These are phyloP conservation scores for Lycocorax pyrrhopterus DNA, from an alignment of 2,113 vertebrate species.

Conservation along the genomic window DNA sequence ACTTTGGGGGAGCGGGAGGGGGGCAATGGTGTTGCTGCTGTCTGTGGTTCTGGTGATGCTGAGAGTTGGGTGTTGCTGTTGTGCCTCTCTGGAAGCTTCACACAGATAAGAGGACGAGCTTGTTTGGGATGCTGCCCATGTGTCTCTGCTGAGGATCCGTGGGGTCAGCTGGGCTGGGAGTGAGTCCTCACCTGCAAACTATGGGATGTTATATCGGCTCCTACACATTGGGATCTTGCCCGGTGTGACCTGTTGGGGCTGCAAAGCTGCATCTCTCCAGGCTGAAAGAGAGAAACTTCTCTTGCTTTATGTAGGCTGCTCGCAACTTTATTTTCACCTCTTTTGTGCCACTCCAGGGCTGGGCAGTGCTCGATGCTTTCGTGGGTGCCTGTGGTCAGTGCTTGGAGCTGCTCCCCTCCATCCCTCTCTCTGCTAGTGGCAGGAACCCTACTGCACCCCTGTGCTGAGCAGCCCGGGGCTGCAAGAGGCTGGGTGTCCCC, in stretches of 20 bases:
- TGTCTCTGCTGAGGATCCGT: not conserved
- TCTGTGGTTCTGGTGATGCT: not conserved
- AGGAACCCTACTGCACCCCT: not conserved
- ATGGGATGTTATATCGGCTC: not conserved
- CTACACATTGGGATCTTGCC: not conserved
- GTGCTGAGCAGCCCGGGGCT: not conserved
- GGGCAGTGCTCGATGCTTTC: not conserved
- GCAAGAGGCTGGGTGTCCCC: not conserved
- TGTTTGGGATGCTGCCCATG: not conserved
- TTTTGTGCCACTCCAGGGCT: not conserved
- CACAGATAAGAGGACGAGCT: accelerated
- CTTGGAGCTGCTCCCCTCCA: not conserved
- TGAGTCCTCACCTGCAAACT: accelerated
- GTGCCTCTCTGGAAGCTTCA: not conserved
- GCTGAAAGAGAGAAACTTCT: not conserved
- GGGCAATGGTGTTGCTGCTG: not conserved
- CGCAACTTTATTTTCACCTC: not conserved
- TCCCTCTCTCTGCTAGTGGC: not conserved
- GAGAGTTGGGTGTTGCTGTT: not conserved
- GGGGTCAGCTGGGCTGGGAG: not conserved
- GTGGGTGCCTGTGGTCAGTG: not conserved
- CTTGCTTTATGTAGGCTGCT: not conserved
- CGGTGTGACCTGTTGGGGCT: not conserved
- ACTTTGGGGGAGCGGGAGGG: slow-evolving; percentile 38
- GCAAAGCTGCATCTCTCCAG: not conserved